These are phyloP conservation scores for Prunella strophiata DNA, from an alignment of 2,797 vertebrate species.

Conservation along the genomic window DNA sequence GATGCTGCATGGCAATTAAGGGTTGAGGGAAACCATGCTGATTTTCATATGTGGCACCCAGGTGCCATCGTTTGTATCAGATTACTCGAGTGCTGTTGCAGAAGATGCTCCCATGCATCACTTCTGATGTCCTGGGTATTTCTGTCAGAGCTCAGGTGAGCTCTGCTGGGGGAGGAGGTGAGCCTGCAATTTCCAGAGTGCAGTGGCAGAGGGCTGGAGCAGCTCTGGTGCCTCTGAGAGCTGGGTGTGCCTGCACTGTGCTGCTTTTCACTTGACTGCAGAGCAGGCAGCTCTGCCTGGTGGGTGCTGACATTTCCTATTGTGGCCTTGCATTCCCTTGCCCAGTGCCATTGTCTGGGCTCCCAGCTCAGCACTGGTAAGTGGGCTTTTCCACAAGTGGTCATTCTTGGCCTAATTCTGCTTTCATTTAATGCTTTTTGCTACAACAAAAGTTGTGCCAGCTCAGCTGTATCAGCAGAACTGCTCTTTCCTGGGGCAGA, in stretches of 20 bases:
- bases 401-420: not conserved
- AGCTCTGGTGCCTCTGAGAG: not conserved
- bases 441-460: not conserved
- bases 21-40: not conserved
- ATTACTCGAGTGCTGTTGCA: conserved; percentile 29
- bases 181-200: not conserved
- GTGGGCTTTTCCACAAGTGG: not conserved
- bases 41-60: conserved; percentile 25
- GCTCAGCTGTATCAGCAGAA: not conserved
- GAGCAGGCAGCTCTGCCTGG: not conserved
- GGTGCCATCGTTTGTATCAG: conserved; percentile 50
- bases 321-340: not conserved
- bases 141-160: not conserved
- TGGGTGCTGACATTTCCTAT: rapidly evolving
- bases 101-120: not conserved
- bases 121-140: not conserved
- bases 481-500: not conserved
- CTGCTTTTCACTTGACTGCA: not conserved
- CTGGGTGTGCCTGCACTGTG: not conserved
- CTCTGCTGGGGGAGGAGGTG: not conserved
- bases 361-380: not conserved
- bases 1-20: conserved; percentile 59
- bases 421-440: not conserved
- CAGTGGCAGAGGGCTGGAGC: not conserved
- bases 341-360: not conserved